Evolutionary conservation across 2,888 invertebrate genomes (phyloP).

Genomic region (Chouioia cunea): DNA sequence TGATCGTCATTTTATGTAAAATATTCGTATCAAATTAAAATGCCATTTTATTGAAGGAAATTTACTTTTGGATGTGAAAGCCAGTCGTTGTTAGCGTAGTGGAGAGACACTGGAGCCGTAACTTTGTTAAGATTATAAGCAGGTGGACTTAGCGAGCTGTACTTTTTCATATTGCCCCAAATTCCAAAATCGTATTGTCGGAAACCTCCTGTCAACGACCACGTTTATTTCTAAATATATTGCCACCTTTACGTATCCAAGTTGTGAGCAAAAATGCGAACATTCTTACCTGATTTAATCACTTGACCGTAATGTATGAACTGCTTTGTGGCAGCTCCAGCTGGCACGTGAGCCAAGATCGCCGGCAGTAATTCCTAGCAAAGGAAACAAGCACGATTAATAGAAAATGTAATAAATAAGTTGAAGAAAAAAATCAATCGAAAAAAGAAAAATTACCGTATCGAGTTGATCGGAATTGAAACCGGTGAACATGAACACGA

Average conservation of each 20-base stretch:
- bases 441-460: not conserved
- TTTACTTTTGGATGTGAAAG: not conserved
- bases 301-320: constrained; percentile 80
- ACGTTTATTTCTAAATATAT: not conserved
- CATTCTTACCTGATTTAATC: constrained; percentile 63
- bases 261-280: too few relatives aligned
- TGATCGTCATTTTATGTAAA: not conserved
- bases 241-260: too few relatives aligned
- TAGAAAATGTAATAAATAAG: too few relatives aligned
- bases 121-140: not conserved
- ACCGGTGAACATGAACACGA: too few relatives aligned
- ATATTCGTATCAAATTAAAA: not conserved
- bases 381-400: constrained; percentile 2
- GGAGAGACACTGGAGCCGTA: constrained; percentile 6
- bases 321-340: constrained; percentile 78
- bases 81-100: not conserved
- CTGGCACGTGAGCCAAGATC: constrained; percentile 76
- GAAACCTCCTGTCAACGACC: not conserved
- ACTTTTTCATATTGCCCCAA: not conserved
- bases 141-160: not conserved
- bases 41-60: not conserved
- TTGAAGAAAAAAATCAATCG: too few relatives aligned
- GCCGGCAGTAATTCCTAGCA: constrained; percentile 77
- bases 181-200: not conserved
- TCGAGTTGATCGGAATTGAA: too few relatives aligned